Conservation (phyloP, 2,888 invertebrate species). For the Mactromeris polynyma region DNA sequence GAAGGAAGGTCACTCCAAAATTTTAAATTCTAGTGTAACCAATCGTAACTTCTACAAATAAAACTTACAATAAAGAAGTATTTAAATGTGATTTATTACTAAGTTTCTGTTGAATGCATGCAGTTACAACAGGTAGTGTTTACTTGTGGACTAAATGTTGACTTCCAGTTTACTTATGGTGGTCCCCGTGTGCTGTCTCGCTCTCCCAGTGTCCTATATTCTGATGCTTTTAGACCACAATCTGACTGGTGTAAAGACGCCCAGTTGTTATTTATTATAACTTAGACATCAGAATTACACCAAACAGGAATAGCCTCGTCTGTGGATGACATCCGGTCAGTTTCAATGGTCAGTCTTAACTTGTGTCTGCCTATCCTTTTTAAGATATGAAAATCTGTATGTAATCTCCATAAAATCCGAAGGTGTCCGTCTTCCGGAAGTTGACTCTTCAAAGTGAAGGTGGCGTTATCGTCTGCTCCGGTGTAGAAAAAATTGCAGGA, state of each 20-base stretch:
- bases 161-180: too few species aligned
- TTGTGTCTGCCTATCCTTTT: background rate
- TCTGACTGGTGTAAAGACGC: conserved; percentile 75
- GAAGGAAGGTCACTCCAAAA: too few species aligned
- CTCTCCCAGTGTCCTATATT: background rate
- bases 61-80: too few species aligned
- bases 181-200: background rate
- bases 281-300: conserved; percentile 87
- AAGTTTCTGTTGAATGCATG: too few species aligned
- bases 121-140: too few species aligned
- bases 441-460: background rate
- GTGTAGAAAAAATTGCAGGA: background rate
- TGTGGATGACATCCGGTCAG: background rate
- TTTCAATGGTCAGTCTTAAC: background rate
- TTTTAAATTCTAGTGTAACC: too few species aligned
- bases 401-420: background rate
- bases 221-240: conserved; percentile 45
- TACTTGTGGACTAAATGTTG: too few species aligned
- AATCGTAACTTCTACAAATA: too few species aligned
- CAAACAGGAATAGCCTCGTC: conserved; percentile 69
- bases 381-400: background rate
- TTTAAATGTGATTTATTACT: too few species aligned
- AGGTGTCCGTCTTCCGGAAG: background rate
- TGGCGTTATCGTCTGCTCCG: background rate
- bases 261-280: conserved; percentile 62